Evolutionary conservation across 2,888 invertebrate species (phyloP).

Genomic region (Pilophorus perplexus): DNA sequence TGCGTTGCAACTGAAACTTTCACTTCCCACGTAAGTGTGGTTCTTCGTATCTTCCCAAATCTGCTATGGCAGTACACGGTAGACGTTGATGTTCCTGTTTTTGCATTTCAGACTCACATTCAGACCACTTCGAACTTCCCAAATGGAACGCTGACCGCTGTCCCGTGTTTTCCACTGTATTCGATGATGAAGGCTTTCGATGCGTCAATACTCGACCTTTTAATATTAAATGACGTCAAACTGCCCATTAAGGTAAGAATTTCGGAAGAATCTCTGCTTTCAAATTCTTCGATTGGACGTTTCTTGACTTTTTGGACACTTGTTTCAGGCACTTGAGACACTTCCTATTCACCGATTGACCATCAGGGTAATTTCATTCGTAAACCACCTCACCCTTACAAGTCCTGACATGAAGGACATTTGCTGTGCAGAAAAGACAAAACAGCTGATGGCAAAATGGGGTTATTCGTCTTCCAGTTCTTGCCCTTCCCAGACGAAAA

Average conservation of each 20-base stretch:
- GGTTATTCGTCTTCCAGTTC: slow-evolving; percentile 25
- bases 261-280: background rate
- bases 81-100: too few species aligned
- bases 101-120: slow-evolving; percentile 21
- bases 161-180: slow-evolving; percentile 78
- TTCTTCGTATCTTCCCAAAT: background rate
- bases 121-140: slow-evolving; percentile 25
- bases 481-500: slow-evolving; percentile 7
- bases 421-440: slow-evolving; percentile 30
- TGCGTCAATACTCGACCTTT: slow-evolving; percentile 65
- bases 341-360: slow-evolving; percentile 59
- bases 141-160: slow-evolving; percentile 59
- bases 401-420: background rate
- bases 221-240: slow-evolving; percentile 64
- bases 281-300: background rate
- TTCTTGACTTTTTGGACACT: background rate
- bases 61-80: too few species aligned
- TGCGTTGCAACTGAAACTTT: background rate
- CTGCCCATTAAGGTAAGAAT: slow-evolving; percentile 52
- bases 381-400: too few species aligned
- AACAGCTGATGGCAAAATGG: slow-evolving; percentile 28
- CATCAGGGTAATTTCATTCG: slow-evolving; percentile 54
- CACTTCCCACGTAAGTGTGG: background rate
- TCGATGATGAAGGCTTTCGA: slow-evolving; percentile 76
- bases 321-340: slow-evolving; percentile 57